phyloP scores from a whole-genome alignment of 1,140 invertebrate genomes.

The Drosophila santomea region DNA sequence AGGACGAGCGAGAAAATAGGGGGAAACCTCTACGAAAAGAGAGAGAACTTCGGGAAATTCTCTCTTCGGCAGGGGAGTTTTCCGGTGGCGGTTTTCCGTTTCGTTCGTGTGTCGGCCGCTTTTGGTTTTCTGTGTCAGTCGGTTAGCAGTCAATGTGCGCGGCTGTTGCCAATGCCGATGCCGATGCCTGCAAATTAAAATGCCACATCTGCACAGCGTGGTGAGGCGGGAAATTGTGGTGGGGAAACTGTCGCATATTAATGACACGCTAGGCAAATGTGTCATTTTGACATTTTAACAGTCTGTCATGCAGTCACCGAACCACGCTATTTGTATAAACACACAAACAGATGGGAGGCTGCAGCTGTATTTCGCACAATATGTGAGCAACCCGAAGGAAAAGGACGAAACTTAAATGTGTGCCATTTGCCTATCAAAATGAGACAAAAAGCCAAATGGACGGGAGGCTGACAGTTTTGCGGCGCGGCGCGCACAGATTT shows the following conservation, averaged over 20 bases:
- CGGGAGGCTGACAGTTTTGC: conserved; percentile 67
- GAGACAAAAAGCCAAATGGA: conserved; percentile 36
- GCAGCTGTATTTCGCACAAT: conserved; percentile 48
- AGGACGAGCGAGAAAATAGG: conserved; percentile 55
- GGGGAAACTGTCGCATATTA: conserved; percentile 74
- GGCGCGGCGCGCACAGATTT: conserved; percentile 65
- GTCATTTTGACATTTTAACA: conserved; percentile 83
- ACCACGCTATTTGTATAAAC: conserved; percentile 76
- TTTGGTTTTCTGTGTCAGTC: conserved; percentile 76
- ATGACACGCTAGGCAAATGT: conserved; percentile 83
- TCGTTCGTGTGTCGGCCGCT: conserved; percentile 42
- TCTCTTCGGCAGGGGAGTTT: conserved; percentile 28
- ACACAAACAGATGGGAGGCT: conserved; percentile 64
- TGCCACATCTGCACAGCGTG: conserved; percentile 40
- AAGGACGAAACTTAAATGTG: conserved; percentile 61
- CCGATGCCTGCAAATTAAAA: conserved; percentile 66
- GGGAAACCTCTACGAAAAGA: conserved; percentile 44
- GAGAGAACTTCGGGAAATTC: conserved; percentile 47
- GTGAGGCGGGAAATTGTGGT: not conserved
- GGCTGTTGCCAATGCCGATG: conserved; percentile 54
- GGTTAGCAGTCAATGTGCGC: conserved; percentile 74
- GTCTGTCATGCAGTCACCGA: conserved; percentile 80
- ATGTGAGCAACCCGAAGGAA: conserved; percentile 27
- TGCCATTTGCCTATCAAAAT: conserved; percentile 76
- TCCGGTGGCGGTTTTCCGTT: conserved; percentile 30